Evolutionary conservation across 2,797 vertebrate species (phyloP).

Genomic region (Limnodromus scolopaceus): DNA sequence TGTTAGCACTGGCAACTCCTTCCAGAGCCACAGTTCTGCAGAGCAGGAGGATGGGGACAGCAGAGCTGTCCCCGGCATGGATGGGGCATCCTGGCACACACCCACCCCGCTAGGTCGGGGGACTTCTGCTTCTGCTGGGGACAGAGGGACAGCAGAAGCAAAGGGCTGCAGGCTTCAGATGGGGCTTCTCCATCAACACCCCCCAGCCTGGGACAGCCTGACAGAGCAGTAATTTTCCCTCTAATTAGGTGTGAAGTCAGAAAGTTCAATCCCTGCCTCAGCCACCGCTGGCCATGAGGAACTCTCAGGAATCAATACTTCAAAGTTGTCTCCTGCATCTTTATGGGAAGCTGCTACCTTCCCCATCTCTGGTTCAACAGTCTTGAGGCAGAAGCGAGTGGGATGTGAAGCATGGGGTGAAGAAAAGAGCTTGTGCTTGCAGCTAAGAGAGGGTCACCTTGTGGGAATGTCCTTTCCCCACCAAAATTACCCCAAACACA

Average conservation of each 20-base stretch:
- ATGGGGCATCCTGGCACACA: not conserved
- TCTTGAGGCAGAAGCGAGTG: accelerated
- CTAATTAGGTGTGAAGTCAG: not conserved
- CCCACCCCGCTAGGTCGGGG: not conserved
- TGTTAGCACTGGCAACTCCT: not conserved
- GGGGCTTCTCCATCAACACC: not conserved
- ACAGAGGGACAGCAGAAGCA: not conserved
- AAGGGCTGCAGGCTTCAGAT: not conserved
- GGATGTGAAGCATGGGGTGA: not conserved
- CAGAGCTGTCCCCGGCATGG: not conserved
- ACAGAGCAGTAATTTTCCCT: not conserved
- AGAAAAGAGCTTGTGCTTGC: not conserved
- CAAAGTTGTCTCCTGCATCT: not conserved
- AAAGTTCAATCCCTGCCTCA: not conserved
- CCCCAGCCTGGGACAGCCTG: not conserved
- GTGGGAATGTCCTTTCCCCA: not conserved
- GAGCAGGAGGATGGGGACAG: not conserved
- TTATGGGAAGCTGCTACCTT: not conserved
- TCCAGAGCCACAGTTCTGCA: not conserved
- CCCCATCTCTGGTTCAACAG: not conserved
- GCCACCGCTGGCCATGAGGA: not conserved
- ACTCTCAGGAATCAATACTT: not conserved
- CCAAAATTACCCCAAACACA: not conserved
- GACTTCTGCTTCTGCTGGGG: not conserved
- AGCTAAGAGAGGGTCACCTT: not conserved